Evolutionary conservation across 2,888 invertebrate species (phyloP).

Genomic region (Pseudoips prasinana): DNA sequence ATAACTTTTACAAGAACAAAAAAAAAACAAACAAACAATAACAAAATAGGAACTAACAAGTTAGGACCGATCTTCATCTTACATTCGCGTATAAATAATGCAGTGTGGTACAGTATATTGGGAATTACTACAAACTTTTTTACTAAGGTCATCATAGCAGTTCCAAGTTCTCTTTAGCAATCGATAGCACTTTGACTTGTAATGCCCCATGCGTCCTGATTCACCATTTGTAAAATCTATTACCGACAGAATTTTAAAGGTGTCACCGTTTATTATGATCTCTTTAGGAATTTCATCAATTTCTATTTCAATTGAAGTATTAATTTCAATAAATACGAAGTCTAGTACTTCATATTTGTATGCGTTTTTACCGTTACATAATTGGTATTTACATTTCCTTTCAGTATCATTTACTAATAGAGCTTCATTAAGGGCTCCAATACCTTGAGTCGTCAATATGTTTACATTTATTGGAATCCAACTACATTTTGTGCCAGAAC

Average conservation of each 20-base stretch:
- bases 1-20: constrained; percentile 11
- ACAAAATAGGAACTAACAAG: constrained; percentile 11
- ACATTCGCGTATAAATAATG: constrained; percentile 12
- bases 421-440: constrained; percentile 12
- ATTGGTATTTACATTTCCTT: constrained; percentile 13
- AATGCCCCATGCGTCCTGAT: constrained; percentile 11
- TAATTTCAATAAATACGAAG: constrained; percentile 13
- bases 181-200: constrained; percentile 11
- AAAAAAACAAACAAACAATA: constrained; percentile 5
- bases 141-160: constrained; percentile 11
- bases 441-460: constrained; percentile 13
- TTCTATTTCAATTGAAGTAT: constrained; percentile 9
- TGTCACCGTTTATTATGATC: constrained; percentile 11
- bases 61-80: constrained; percentile 12
- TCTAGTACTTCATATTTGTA: constrained; percentile 12
- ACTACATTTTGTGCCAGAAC: constrained; percentile 10
- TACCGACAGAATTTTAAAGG: constrained; percentile 11
- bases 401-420: constrained; percentile 11
- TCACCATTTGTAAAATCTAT: constrained; percentile 10
- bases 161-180: constrained; percentile 11
- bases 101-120: constrained; percentile 11
- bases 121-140: constrained; percentile 11
- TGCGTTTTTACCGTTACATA: constrained; percentile 13
- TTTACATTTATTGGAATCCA: constrained; percentile 15
- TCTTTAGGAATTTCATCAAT: constrained; percentile 11